Conservation (phyloP, 2,888 invertebrate species). For the Athalia cordata region DNA sequence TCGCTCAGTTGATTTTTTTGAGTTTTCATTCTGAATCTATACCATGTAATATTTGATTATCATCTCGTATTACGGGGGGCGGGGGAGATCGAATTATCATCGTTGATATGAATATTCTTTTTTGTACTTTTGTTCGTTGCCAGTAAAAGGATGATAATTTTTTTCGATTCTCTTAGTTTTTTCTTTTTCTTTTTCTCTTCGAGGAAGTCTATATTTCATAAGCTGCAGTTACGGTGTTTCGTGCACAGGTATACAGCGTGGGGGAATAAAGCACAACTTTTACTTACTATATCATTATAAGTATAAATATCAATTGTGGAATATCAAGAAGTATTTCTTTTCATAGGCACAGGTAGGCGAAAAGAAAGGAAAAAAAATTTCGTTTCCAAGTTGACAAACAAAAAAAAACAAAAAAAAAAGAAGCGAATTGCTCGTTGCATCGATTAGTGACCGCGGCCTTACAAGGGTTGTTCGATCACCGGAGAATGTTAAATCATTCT, state of each 20-base stretch:
- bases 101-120: too few species aligned
- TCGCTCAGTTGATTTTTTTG: not conserved
- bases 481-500: too few species aligned
- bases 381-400: too few species aligned
- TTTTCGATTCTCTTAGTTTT: not conserved
- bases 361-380: too few species aligned
- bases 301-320: not conserved
- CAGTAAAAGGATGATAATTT: too few species aligned
- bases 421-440: too few species aligned
- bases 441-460: too few species aligned
- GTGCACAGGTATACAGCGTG: conserved; percentile 26
- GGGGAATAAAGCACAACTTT: conserved; percentile 25
- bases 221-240: conserved; percentile 4
- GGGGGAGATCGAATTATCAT: too few species aligned
- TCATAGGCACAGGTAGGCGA: not conserved
- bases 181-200: not conserved
- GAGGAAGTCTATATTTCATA: not conserved
- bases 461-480: not conserved
- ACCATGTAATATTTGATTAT: not conserved
- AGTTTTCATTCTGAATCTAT: not conserved
- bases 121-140: too few species aligned
- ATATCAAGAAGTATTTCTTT: not conserved
- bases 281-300: conserved; percentile 11
- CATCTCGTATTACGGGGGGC: too few species aligned
- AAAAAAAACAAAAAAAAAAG: too few species aligned